These are phyloP conservation scores for Ictalurus furcatus DNA, from an alignment of 2,113 vertebrate genomes.

Conservation along the genomic window DNA sequence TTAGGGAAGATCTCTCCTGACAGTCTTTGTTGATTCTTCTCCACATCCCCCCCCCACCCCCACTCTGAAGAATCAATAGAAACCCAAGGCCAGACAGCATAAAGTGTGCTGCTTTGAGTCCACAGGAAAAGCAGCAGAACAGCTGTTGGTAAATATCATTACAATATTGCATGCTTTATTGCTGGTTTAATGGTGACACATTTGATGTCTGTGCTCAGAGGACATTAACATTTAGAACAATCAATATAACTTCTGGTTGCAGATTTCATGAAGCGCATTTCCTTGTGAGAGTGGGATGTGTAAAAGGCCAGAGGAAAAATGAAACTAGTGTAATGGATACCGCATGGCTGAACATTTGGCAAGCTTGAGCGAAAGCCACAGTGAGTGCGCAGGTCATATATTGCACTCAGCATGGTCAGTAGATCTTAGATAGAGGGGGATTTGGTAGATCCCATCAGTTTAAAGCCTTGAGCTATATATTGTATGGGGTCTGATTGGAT, in stretches of 20 bases:
- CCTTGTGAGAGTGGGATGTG: conserved; percentile 57
- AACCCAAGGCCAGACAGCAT: conserved; percentile 56
- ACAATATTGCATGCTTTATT: conserved; percentile 71
- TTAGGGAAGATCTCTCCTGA: conserved; percentile 57
- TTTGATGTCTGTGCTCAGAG: conserved; percentile 67
- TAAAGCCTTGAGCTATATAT: background rate
- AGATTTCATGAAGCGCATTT: conserved; percentile 67
- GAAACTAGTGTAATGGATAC: conserved; percentile 50
- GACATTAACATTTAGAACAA: conserved; percentile 76
- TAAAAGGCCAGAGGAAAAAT: conserved; percentile 56
- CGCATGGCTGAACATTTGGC: conserved; percentile 34
- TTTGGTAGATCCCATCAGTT: conserved; percentile 16
- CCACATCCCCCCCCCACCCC: background rate
- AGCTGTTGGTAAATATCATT: conserved; percentile 79
- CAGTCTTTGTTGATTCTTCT: conserved; percentile 58
- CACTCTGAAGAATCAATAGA: conserved; percentile 65
- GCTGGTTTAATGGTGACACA: conserved; percentile 71
- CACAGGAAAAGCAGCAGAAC: conserved; percentile 61
- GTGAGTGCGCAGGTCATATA: conserved; percentile 21
- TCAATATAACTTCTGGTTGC: conserved; percentile 69
- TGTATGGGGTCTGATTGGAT: background rate
- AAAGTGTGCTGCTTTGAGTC: conserved; percentile 52
- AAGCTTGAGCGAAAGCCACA: conserved; percentile 42
- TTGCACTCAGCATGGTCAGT: conserved; percentile 44
- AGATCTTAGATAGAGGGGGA: background rate